phyloP scores from a whole-genome alignment of 2,797 vertebrate genomes.

The Erethizon dorsatum region DNA sequence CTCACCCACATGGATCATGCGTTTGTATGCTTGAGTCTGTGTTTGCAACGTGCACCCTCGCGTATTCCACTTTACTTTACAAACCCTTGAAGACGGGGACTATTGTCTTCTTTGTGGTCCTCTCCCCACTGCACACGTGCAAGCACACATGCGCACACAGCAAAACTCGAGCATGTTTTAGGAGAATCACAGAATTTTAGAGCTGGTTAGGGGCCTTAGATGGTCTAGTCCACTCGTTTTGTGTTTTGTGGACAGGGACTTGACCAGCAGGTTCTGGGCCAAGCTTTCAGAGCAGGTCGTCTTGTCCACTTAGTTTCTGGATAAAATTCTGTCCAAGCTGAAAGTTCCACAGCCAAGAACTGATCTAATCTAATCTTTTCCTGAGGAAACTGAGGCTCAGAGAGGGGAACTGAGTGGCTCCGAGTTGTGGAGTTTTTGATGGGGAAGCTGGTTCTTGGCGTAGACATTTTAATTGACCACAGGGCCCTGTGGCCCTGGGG shows the following conservation, averaged over 20 bases:
- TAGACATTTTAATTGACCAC: background rate
- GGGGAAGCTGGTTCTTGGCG: slow-evolving; percentile 12
- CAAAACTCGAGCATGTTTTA: background rate
- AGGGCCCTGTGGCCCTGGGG: background rate
- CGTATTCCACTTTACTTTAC: background rate
- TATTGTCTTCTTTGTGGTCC: background rate
- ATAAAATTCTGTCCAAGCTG: background rate
- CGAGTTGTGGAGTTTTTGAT: background rate
- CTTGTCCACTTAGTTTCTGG: background rate
- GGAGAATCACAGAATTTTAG: background rate
- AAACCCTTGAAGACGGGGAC: background rate
- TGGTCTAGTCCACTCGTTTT: background rate
- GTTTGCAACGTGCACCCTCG: fast-evolving
- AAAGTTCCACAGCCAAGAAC: background rate
- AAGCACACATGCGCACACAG: background rate
- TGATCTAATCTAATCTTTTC: background rate
- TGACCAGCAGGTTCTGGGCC: background rate
- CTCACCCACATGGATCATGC: background rate
- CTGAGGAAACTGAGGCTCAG: background rate
- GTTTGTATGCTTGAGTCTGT: background rate
- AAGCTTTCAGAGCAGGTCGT: background rate
- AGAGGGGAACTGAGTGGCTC: background rate
- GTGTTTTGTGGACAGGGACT: background rate
- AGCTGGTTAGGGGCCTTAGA: background rate
- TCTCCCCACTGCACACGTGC: fast-evolving